Conservation (phyloP, 2,888 invertebrate genomes). For the Tenthredo mesomela region DNA sequence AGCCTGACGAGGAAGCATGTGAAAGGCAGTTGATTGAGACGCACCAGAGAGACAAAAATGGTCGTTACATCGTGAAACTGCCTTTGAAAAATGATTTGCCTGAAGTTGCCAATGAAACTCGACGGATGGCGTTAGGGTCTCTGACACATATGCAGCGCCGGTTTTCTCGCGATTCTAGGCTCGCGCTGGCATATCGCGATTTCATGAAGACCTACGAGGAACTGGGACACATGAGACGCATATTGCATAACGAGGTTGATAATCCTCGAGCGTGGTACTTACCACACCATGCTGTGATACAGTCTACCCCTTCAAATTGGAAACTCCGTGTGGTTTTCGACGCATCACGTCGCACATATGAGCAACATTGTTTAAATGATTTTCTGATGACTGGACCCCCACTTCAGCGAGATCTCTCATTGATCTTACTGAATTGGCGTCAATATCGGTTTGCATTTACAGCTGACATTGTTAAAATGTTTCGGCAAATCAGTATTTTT, state of each 20-base stretch:
- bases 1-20: slow-evolving; percentile 41
- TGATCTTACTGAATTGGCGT: slow-evolving; percentile 53
- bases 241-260: background rate
- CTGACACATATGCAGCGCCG: slow-evolving; percentile 8
- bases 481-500: slow-evolving; percentile 40
- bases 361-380: slow-evolving; percentile 41
- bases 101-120: background rate
- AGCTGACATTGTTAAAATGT: slow-evolving; percentile 55
- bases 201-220: slow-evolving; percentile 1
- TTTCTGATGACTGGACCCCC: slow-evolving; percentile 46
- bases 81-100: background rate
- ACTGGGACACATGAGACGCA: slow-evolving; percentile 13
- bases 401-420: slow-evolving; percentile 50
- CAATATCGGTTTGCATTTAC: slow-evolving; percentile 51
- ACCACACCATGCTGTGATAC: slow-evolving; percentile 25
- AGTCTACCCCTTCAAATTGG: background rate
- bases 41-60: background rate
- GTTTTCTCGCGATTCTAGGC: background rate
- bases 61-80: slow-evolving; percentile 39
- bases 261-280: background rate
- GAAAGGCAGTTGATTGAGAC: slow-evolving; percentile 35
- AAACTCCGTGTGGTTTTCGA: slow-evolving; percentile 51
- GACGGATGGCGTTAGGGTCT: background rate
- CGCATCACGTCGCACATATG: slow-evolving; percentile 38
- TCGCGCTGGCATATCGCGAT: background rate